Evolutionary conservation across 2,888 invertebrate genomes (phyloP).

Genomic region (Itoplectis maculator): DNA sequence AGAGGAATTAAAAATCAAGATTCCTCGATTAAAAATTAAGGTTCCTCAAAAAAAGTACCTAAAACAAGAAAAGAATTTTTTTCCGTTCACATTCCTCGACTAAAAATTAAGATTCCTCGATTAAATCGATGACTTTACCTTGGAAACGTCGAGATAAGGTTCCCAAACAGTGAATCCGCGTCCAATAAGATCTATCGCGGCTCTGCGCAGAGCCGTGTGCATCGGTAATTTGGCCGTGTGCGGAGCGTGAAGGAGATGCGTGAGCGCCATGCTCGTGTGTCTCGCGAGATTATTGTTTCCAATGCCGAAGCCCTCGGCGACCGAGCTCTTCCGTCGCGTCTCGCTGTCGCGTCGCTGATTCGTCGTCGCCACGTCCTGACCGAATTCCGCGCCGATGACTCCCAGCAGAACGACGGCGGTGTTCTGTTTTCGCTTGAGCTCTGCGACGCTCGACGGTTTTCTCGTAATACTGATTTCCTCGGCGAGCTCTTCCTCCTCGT

Average conservation of each 20-base stretch:
- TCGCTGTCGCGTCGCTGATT: conserved; percentile 88
- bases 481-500: conserved; percentile 92
- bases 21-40: conserved; percentile 89
- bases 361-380: conserved; percentile 94
- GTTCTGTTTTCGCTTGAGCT: conserved; percentile 96
- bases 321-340: conserved; percentile 90
- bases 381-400: conserved; percentile 99
- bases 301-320: conserved; percentile 94
- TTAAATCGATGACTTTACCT: conserved; percentile 87
- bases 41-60: conserved; percentile 90
- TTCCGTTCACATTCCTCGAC: not conserved
- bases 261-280: conserved; percentile 96
- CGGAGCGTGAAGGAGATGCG: conserved; percentile 96
- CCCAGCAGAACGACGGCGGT: conserved; percentile 98
- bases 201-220: conserved; percentile 96
- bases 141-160: conserved; percentile 97
- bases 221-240: conserved; percentile 93
- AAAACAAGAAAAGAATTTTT: not conserved
- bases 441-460: conserved; percentile 93
- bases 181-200: conserved; percentile 98
- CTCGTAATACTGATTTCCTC: conserved; percentile 88
- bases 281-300: conserved; percentile 96
- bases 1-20: not conserved
- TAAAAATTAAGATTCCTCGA: not conserved
- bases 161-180: conserved; percentile 99